Base-by-base conservation (phyloP, 2,888 invertebrate species). In the Agrotis puta region DNA sequence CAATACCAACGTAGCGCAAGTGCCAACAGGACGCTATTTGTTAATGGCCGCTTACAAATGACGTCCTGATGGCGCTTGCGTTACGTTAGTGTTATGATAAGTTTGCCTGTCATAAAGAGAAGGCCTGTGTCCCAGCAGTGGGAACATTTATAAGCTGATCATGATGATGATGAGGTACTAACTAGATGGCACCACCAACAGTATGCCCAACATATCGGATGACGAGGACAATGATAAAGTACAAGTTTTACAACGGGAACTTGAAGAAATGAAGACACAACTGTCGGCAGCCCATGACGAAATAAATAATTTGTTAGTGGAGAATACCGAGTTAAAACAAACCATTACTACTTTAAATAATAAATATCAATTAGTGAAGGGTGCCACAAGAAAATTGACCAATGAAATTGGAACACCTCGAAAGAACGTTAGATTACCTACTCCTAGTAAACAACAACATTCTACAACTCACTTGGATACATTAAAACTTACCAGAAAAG, bases 251-350 rank as follows among this genome's bases (percentile, higher is more conserved):
- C 59, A 47, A 18, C 59, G 45, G n/a, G n/a, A 47, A 27, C n/a
- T 47, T n/a, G 24, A 2, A 27, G 47, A 61, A 27, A 24, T 54
- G 4, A 47, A 61, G 59, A 24, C 24, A 47, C 47, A 61, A 61
- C 24, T 61, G 7, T 48, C 27, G 47, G 47, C 61, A 48, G 61
- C 61, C 27, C 61, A 61, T 27, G 61, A n/a, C 14, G 61, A 47
- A 27, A 16, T 61, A 61, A 27, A 27, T 13, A 61, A 61, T 27
- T 47, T 47, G n/a, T 61, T 47, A 47, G 14, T 27, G 7, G 61
- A 47, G n/a, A 58, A 58, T 45, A 58, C 9, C 22, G 58, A 58
- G 13, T 45, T 58, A 22, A 56, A 59, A 48, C 24, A 48, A 14
- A 61, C 47, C 7, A 61, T 61, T n/a, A 2, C 13, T 13, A 61